A percentile compares a stretch with the other conserved stretches of the same genome.
Evolutionary conservation across 2,888 invertebrate species (phyloP).

Genomic region (Tachina lurida): DNA sequence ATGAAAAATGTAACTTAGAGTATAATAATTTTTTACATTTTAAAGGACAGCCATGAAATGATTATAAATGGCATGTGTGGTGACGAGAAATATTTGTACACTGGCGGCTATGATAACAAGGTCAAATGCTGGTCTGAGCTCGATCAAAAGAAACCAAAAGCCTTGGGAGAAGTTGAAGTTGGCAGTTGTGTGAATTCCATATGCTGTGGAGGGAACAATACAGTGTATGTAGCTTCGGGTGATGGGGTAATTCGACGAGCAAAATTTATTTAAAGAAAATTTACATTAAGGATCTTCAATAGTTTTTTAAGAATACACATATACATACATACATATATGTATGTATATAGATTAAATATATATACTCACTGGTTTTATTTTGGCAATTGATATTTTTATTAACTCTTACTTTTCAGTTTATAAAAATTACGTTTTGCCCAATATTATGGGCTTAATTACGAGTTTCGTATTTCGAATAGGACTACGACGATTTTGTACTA

Average conservation of each 20-base stretch:
- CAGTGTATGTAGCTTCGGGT: conserved; percentile 78
- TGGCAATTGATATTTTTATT: too few relatives aligned
- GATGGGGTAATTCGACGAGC: conserved; percentile 80
- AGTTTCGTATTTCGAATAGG: too few relatives aligned
- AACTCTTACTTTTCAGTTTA: too few relatives aligned
- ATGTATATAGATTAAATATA: too few relatives aligned
- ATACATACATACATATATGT: too few relatives aligned
- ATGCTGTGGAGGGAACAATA: conserved; percentile 77
- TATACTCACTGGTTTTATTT: too few relatives aligned
- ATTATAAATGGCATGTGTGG: conserved; percentile 81
- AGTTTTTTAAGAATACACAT: too few relatives aligned
- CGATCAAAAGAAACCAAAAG: conserved; percentile 74
- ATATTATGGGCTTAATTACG: too few relatives aligned
- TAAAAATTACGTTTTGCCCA: too few relatives aligned
- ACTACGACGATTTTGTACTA: too few relatives aligned
- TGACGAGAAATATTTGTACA: conserved; percentile 77
- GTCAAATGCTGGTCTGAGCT: conserved; percentile 81
- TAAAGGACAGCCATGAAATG: conserved; percentile 82
- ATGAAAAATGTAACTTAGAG: background rate
- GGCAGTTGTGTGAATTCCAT: conserved; percentile 80
- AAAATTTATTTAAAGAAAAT: conserved; percentile 75
- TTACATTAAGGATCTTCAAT: background rate
- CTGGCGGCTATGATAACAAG: conserved; percentile 82
- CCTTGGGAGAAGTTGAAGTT: conserved; percentile 78
- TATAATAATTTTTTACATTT: background rate